Conservation (phyloP, 2,113 vertebrate species). For the Xiphias gladius region DNA sequence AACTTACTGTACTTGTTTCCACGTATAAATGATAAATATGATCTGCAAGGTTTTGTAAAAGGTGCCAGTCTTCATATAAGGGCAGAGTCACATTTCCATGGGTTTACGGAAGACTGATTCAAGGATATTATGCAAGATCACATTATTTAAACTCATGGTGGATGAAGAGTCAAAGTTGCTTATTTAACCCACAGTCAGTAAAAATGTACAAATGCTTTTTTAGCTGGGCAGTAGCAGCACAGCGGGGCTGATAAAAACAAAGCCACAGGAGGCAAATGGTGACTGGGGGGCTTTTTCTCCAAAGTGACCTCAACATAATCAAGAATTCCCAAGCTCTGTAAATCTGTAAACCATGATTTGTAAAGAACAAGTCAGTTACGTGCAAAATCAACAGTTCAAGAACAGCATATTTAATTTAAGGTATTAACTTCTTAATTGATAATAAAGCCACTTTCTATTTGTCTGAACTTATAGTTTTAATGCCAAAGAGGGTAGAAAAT, state of each 20-base stretch:
- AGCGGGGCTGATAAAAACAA: not conserved
- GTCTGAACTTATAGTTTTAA: not conserved
- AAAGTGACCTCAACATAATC: not conserved
- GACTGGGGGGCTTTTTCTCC: not conserved
- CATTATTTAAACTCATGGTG: not conserved
- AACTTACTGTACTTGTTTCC: too few relatives aligned
- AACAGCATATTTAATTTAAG: not conserved
- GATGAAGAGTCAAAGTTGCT: not conserved
- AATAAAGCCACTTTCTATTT: not conserved
- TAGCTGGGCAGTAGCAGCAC: not conserved
- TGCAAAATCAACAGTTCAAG: too few relatives aligned
- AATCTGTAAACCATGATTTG: too few relatives aligned
- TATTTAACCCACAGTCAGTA: not conserved
- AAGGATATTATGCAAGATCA: not conserved
- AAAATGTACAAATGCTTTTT: slow-evolving; percentile 12
- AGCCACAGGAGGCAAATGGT: slow-evolving; percentile 13
- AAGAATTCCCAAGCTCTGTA: not conserved
- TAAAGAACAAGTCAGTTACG: too few relatives aligned
- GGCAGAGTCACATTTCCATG: not conserved
- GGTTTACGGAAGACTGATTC: not conserved
- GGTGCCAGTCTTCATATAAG: not conserved
- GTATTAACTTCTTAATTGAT: too few relatives aligned
- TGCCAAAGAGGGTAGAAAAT: too few relatives aligned
- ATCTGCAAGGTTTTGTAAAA: not conserved
- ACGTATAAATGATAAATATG: not conserved